These are phyloP conservation scores for Prorops nasuta DNA, from an alignment of 1,140 invertebrate species.

Conservation along the genomic window DNA sequence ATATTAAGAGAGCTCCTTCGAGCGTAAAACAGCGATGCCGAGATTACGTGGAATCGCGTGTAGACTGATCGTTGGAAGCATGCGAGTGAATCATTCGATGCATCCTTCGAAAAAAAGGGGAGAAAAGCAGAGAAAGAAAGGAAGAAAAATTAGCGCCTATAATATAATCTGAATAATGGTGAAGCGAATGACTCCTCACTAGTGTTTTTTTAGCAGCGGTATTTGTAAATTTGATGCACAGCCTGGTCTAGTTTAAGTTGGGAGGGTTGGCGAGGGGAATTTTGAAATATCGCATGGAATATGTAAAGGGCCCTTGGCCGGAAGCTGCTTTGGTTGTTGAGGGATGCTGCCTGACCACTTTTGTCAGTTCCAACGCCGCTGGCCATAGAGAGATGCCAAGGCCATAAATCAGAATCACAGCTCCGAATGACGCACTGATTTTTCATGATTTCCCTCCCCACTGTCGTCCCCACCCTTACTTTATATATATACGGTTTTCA, in stretches of 20 bases:
- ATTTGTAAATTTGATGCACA: no score
- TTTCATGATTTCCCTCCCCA: neutral
- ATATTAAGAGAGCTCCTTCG: neutral
- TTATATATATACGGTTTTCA: neutral
- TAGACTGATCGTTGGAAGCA: neutral
- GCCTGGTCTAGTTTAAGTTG: neutral
- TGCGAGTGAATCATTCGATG: neutral
- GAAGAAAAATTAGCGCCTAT: no score
- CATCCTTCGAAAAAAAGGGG: neutral
- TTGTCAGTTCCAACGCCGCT: neutral
- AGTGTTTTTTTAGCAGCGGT: no score
- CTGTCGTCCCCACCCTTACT: no score
- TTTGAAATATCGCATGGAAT: constrained; percentile 28
- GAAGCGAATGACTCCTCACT: no score
- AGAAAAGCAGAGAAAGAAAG: no score
- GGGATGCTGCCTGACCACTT: neutral
- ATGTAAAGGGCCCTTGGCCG: constrained; percentile 19
- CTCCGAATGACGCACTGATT: neutral
- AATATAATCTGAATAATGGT: no score
- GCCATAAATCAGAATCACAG: neutral
- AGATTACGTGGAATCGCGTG: neutral
- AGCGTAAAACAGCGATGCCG: neutral
- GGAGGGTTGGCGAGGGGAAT: constrained; percentile 12
- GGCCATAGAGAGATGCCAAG: neutral
- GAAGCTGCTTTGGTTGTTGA: no score